These are phyloP conservation scores for Drosophila nigrodunni DNA, from an alignment of 1,140 invertebrate species.

Conservation along the genomic window DNA sequence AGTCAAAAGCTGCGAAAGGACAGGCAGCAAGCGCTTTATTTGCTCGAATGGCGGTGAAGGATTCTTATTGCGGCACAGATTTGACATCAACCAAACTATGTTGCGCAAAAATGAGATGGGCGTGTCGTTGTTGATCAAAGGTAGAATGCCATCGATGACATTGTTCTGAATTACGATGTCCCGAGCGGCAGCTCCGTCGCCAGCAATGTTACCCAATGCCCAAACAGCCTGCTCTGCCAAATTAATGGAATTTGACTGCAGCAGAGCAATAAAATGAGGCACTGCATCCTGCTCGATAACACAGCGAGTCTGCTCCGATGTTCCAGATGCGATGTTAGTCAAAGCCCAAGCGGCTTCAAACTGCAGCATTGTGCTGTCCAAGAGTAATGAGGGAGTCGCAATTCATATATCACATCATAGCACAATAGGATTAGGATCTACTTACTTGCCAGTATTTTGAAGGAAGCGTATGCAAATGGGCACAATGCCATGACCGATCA, in stretches of 20 bases:
- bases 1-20: conserved; percentile 91
- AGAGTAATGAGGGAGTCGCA: neutral
- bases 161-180: conserved; percentile 90
- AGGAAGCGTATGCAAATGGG: conserved; percentile 93
- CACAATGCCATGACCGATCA: conserved; percentile 95
- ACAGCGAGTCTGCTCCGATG: conserved; percentile 94
- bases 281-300: conserved; percentile 95
- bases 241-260: conserved; percentile 90
- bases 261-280: conserved; percentile 91
- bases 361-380: conserved; percentile 91
- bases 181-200: conserved; percentile 91
- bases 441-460: conserved; percentile 89
- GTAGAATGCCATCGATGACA: conserved; percentile 89
- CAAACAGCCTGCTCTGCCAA: conserved; percentile 98
- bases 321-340: conserved; percentile 99
- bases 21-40: conserved; percentile 92
- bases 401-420: no score
- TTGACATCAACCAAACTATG: conserved; percentile 97
- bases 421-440: conserved; percentile 14
- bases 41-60: conserved; percentile 92
- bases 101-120: conserved; percentile 85
- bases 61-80: conserved; percentile 96
- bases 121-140: conserved; percentile 87
- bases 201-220: conserved; percentile 99
- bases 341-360: conserved; percentile 99